A percentile compares a stretch with the other conserved stretches of the same genome.
Conservation (phyloP, 1,140 invertebrate species). For the Dendrolimus punctatus region DNA sequence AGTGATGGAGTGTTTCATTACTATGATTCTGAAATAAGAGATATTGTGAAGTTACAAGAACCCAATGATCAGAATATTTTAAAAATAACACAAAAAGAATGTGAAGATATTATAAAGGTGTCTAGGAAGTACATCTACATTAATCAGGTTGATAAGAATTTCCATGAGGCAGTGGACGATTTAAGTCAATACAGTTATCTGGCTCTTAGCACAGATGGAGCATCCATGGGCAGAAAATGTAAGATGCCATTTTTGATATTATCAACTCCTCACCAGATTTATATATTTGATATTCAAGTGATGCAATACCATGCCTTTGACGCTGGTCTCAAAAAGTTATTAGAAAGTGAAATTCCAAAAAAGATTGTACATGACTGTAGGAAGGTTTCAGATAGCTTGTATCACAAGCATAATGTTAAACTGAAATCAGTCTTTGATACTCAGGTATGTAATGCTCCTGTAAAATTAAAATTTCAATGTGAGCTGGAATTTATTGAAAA, state of each 20-base stretch:
- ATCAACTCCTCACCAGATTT: constrained; percentile 62
- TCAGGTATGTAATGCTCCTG: constrained; percentile 36
- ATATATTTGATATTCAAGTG: constrained; percentile 69
- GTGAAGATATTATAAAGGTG: constrained; percentile 51
- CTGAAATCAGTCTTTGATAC: constrained; percentile 69
- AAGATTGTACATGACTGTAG: constrained; percentile 70
- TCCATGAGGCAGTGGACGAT: constrained; percentile 55
- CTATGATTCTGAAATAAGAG: constrained; percentile 55
- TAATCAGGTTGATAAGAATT: constrained; percentile 62
- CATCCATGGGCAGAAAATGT: constrained; percentile 62
- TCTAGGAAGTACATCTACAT: constrained; percentile 62
- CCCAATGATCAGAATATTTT: constrained; percentile 37
- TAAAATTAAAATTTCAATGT: no score
- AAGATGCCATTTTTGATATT: constrained; percentile 64
- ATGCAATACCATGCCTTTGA: constrained; percentile 65
- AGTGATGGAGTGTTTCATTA: constrained; percentile 54
- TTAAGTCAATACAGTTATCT: constrained; percentile 50
- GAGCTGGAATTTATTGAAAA: no score
- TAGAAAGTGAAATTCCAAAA: constrained; percentile 58
- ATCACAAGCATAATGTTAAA: constrained; percentile 66
- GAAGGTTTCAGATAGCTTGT: constrained; percentile 66
- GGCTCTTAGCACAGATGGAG: constrained; percentile 57
- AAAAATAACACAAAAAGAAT: constrained; percentile 59
- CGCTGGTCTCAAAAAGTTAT: constrained; percentile 53
- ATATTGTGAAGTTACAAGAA: constrained; percentile 53